Percentiles rank a stretch among this genome's conserved stretches.
Conservation (phyloP, 1,140 invertebrate genomes). For the Mactra quadrangularis region DNA sequence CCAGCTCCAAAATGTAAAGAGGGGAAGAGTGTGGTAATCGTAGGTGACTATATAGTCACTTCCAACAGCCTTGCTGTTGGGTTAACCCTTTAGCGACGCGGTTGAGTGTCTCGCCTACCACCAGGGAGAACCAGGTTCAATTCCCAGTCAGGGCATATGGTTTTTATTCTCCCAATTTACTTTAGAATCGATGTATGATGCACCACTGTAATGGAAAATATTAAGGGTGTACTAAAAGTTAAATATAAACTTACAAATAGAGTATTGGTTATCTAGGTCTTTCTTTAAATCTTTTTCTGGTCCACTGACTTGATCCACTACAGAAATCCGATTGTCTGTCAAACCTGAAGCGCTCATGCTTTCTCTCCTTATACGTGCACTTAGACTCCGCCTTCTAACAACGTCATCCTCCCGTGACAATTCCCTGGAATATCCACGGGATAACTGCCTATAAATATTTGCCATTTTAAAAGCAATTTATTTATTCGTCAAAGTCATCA, state of each 20-base stretch:
- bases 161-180: too few species aligned
- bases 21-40: too few species aligned
- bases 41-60: too few species aligned
- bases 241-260: conserved; percentile 16
- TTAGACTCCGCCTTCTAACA: not conserved
- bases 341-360: not conserved
- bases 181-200: too few species aligned
- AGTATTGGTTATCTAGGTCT: conserved; percentile 45
- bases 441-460: conserved; percentile 5
- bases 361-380: not conserved
- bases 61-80: too few species aligned
- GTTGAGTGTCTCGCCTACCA: too few species aligned
- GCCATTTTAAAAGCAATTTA: not conserved
- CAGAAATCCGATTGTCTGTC: conserved; percentile 10
- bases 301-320: not conserved
- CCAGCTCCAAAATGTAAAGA: too few species aligned
- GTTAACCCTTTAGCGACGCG: too few species aligned
- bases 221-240: too few species aligned
- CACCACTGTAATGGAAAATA: too few species aligned
- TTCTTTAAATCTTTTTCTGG: conserved; percentile 49
- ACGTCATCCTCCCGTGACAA: not conserved
- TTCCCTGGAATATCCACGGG: not conserved
- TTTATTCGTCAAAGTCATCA: not conserved
- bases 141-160: too few species aligned
- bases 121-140: too few species aligned